Base-by-base conservation (phyloP, 2,113 vertebrate species). In the Gobius niger region DNA sequence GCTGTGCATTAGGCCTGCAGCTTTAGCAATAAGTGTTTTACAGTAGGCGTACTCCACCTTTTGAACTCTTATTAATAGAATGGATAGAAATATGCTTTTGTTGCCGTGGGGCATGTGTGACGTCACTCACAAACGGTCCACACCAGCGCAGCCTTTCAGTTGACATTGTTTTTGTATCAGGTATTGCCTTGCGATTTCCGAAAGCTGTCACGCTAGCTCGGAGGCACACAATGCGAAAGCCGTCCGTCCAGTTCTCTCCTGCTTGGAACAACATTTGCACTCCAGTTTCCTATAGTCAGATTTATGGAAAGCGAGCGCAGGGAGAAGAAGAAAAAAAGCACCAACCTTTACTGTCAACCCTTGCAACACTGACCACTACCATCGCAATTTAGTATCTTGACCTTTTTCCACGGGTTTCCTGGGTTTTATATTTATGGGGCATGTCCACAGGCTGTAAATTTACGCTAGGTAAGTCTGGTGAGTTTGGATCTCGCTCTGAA, bases 401-500 rank as follows among this genome's bases (percentile, higher is more conserved):
- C 57, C 57, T 60, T 57, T 49, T 60, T n/a, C 34, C 7, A 15
- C 14, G 2, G 57, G 42, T 15, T 42, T 42, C 40, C 8, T n/a
- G 8, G 14, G 7, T 60, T 60, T 60, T 60, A 42, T 60, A 42
- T 60, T 60, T 60, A 60, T 0, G 14, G 57, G 13, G 2, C 7
- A 8, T 44, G 57, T 60, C 14, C 9, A 6, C 5, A 4, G 40
- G 57, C n/a, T 60, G 57, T 60, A 60, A 60, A 42, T 60, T n/a
- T 42, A n/a, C 34, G 14, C 7, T 60, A 8, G 34, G 14, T n/a
- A 73, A 75, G 80, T 78, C 60, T 14, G 71, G 70, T 40, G 41
- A 61, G 68, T 75, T 75, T 44, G 72, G 56, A 44, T 67, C 72
- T 19, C 52, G 61, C 75, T 74, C 44, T 70, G 75, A 82, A 82